A percentile compares a stretch with the other conserved stretches of the same genome.
These are phyloP conservation scores for Metacarcinus magister DNA, from an alignment of 2,888 invertebrate species.

Conservation along the genomic window DNA sequence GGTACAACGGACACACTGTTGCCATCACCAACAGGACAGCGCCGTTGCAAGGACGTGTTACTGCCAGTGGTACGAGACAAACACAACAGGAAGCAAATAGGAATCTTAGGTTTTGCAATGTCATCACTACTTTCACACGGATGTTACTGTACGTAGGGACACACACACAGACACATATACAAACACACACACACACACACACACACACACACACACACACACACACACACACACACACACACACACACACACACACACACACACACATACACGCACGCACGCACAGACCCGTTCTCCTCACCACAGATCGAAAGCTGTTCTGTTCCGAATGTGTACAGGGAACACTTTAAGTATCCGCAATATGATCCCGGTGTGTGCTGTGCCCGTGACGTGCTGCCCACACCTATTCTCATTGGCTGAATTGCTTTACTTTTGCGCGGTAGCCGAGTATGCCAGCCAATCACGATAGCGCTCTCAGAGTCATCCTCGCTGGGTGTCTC, in stretches of 20 bases:
- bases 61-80: constrained; percentile 16
- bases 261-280: constrained; percentile 4
- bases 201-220: constrained; percentile 32
- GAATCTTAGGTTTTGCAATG: not conserved
- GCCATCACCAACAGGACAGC: not conserved
- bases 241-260: constrained; percentile 38
- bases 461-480: constrained; percentile 50
- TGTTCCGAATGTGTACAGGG: constrained; percentile 69
- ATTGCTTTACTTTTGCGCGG: constrained; percentile 10
- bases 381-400: not conserved
- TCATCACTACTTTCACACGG: not conserved
- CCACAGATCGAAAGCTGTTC: constrained; percentile 82
- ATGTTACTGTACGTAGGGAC: constrained; percentile 26
- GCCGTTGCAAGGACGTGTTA: not conserved
- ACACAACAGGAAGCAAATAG: constrained; percentile 14
- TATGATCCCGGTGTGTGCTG: constrained; percentile 71
- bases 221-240: constrained; percentile 59
- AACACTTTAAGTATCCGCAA: constrained; percentile 79
- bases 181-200: not conserved
- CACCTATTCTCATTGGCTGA: constrained; percentile 53
- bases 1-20: not conserved
- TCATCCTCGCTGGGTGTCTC: not conserved
- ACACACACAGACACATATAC: not conserved
- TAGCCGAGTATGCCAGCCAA: constrained; percentile 48
- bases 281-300: constrained; percentile 52